These are phyloP conservation scores for Ethmia dodecea DNA, from an alignment of 2,888 invertebrate genomes.

Conservation along the genomic window DNA sequence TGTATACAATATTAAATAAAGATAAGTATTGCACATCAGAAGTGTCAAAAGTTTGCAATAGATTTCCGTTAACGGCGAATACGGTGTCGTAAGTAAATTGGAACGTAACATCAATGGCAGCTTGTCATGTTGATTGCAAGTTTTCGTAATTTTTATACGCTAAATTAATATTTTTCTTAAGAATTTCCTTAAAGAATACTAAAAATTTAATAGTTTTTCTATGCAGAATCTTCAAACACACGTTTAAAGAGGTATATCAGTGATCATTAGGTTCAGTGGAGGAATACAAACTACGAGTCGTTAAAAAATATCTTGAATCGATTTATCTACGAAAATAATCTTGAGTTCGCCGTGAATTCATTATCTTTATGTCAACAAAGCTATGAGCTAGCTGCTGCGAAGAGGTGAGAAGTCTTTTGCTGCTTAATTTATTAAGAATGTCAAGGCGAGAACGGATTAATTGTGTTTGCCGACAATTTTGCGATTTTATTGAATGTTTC, in stretches of 20 bases:
- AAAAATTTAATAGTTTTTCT: background rate
- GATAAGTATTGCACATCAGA: too few species aligned
- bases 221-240: background rate
- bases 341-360: conserved; percentile 50
- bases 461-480: too few species aligned
- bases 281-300: conserved; percentile 17
- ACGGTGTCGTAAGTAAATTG: conserved; percentile 18
- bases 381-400: conserved; percentile 51
- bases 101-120: conserved; percentile 55
- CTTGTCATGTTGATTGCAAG: conserved; percentile 56
- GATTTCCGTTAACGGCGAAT: background rate
- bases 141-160: conserved; percentile 33
- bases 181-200: background rate
- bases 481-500: too few species aligned
- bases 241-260: background rate
- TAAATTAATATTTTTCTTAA: conserved; percentile 14
- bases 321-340: conserved; percentile 54
- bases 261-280: background rate
- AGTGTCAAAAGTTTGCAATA: too few species aligned
- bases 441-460: too few species aligned
- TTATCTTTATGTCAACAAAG: conserved; percentile 59
- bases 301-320: conserved; percentile 52
- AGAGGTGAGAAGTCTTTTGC: too few species aligned
- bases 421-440: too few species aligned
- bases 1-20: too few species aligned